Base-by-base conservation (phyloP, 2,113 vertebrate species). In the Grammomys surdaster region DNA sequence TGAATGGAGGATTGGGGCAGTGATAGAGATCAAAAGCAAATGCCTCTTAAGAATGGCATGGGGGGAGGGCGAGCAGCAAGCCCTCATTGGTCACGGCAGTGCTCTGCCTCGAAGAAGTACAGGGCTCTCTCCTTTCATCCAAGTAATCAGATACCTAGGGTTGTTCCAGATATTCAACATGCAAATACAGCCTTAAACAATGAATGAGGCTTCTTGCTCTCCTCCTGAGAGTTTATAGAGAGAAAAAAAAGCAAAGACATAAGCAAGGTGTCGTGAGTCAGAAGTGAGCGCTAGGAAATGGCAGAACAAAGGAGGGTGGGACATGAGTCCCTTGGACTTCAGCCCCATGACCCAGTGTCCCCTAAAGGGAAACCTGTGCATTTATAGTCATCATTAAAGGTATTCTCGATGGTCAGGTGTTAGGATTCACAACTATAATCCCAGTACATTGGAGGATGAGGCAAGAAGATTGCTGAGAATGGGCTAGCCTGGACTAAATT, bases 181-280 rank as follows among this genome's bases (percentile, higher is more conserved):
- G n/a, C 43, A 36, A 40, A 56, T 33, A 36, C 3, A 95, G n/a
- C 72, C 46, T 56, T 73, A 36, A 36, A 20, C 75, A 36, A 14
- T 1, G 26, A 67, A 20, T 6, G 40, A 58, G 20, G 43, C 51
- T 54, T 31, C 51, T 22, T 86, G 48, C 46, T 85, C 28, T 89
- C 26, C 10, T 10, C 28, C 63, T 65, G 63, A 65, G 63, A 65
- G 63, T 67, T 36, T 26, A 43, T 77, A 82, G 26, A 51, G 5
- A 84, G 26, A 72, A 80, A n/a, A 84, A 43, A 17, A 91, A 91
- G 33, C 46, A 54, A 75, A 86, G 58, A 88, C 69, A 73, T 76
- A 85, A 87, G 76, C 63, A 63, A 46, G 78, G 63, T 51, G 17
- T 78, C 56, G 90, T 92, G 80, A 95, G 78, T 78, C 24, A 93